These are phyloP conservation scores for Oriolus oriolus DNA, from an alignment of 2,113 vertebrate genomes.

Conservation along the genomic window DNA sequence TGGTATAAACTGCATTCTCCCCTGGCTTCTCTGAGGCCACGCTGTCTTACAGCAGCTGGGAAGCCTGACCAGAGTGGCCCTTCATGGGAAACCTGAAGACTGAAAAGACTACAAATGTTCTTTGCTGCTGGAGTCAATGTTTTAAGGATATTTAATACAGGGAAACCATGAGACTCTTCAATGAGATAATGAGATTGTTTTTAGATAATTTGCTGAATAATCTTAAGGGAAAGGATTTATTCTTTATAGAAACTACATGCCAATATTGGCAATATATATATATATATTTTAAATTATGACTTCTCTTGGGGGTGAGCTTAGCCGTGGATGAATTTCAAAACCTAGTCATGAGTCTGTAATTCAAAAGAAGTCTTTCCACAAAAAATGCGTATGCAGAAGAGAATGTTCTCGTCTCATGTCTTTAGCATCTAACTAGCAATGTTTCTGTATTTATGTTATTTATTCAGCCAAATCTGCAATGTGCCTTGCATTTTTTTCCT, in stretches of 20 bases:
- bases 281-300: neutral
- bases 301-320: neutral
- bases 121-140: neutral
- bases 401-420: neutral
- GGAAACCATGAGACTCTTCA: neutral
- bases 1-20: neutral
- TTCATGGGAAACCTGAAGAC: neutral
- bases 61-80: neutral
- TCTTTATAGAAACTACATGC: neutral
- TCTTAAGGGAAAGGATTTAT: neutral
- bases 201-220: neutral
- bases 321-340: neutral
- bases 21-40: neutral
- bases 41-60: neutral
- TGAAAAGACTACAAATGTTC: neutral
- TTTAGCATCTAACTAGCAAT: neutral
- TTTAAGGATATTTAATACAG: neutral
- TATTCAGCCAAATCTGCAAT: conserved; percentile 45
- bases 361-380: neutral
- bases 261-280: neutral
- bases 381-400: neutral
- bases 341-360: neutral
- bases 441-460: conserved; percentile 23
- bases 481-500: conserved; percentile 18
- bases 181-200: neutral